Conservation (phyloP, 2,888 invertebrate species). For the Amphimallon solstitiale region DNA sequence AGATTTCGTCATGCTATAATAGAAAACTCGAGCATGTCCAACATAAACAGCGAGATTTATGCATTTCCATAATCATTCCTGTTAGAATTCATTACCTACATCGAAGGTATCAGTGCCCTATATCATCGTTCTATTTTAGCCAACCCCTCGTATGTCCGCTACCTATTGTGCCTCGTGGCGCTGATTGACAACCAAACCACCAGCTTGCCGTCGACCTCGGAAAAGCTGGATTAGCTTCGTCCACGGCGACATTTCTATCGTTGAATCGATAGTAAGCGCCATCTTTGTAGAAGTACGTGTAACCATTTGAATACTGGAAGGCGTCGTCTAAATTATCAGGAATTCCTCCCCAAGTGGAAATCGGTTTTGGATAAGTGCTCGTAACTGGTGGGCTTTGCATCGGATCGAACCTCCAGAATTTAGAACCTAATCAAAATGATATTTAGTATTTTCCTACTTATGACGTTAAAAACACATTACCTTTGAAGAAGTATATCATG, state of each 20-base stretch:
- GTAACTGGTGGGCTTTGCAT: constrained; percentile 87
- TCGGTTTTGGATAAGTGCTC: constrained; percentile 85
- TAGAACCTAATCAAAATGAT: constrained; percentile 71
- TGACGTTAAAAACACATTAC: constrained; percentile 57
- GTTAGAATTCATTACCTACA: constrained; percentile 54
- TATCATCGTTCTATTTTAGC: constrained; percentile 56
- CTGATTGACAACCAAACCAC: constrained; percentile 94
- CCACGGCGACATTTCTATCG: constrained; percentile 91
- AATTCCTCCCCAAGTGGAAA: constrained; percentile 92
- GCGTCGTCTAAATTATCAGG: constrained; percentile 91
- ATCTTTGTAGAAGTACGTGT: constrained; percentile 96
- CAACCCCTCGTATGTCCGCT: constrained; percentile 56
- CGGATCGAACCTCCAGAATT: constrained; percentile 96
- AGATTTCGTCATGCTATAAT: no score
- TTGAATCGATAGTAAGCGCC: constrained; percentile 94
- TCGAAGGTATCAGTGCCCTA: constrained; percentile 48
- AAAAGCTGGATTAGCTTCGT: constrained; percentile 85
- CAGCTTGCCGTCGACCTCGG: constrained; percentile 89
- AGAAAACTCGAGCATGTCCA: neutral
- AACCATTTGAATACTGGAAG: constrained; percentile 92
- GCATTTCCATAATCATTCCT: neutral
- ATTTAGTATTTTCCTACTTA: neutral
- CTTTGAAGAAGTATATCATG: constrained; percentile 97
- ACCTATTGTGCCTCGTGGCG: constrained; percentile 76
- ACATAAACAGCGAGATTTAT: no score